Conservation (phyloP, 2,888 invertebrate species). For the Chaitophorus viminalis region DNA sequence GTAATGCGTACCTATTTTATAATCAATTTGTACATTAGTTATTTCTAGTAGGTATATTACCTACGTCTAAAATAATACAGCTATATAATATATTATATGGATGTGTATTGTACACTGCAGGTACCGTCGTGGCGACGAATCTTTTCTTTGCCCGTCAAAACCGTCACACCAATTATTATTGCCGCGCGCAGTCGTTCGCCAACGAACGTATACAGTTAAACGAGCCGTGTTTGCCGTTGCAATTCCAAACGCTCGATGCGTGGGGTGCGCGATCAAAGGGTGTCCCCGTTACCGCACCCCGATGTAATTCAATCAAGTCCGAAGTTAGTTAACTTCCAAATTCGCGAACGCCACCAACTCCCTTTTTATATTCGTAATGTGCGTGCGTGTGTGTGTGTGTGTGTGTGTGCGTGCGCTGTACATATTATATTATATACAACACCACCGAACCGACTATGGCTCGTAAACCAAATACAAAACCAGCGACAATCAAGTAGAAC, state of each 20-base stretch:
- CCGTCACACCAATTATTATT: not conserved
- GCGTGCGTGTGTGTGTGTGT: not conserved
- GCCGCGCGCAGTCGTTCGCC: not conserved
- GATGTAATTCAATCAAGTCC: constrained; percentile 55
- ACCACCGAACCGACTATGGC: not conserved
- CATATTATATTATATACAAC: constrained; percentile 14
- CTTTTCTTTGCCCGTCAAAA: not conserved
- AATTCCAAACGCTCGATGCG: constrained; percentile 49
- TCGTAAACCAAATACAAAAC: constrained; percentile 59
- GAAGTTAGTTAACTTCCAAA: constrained; percentile 58
- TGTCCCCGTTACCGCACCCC: constrained; percentile 33
- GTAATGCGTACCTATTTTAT: no score
- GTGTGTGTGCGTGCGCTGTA: no score
- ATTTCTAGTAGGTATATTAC: no score
- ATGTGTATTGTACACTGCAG: no score
- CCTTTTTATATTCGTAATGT: not conserved
- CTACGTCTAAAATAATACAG: no score
- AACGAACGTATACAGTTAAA: constrained; percentile 57
- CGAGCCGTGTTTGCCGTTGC: constrained; percentile 44
- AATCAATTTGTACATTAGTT: no score
- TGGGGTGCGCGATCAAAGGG: constrained; percentile 59
- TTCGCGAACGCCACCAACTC: constrained; percentile 20
- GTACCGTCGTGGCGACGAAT: not conserved
- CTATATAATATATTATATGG: no score
- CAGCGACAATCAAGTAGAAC: constrained; percentile 54